Conservation (phyloP, 2,888 invertebrate genomes). For the Ecliptopera silaceata region DNA sequence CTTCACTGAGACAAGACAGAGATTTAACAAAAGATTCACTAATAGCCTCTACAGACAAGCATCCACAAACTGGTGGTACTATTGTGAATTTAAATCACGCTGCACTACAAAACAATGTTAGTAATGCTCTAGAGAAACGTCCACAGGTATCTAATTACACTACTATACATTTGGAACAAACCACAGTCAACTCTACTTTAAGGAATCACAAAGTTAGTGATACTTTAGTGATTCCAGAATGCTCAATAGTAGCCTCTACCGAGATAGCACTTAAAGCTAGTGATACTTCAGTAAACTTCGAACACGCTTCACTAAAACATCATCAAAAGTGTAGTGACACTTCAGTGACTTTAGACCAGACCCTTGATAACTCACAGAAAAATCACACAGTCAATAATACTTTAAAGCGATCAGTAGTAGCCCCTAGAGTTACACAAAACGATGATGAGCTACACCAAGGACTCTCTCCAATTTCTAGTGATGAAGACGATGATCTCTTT, state of each 20-base stretch:
- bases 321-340: neutral
- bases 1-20: no score
- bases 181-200: no score
- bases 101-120: neutral
- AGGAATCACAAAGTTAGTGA: neutral
- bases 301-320: neutral
- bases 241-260: neutral
- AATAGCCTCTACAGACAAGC: no score
- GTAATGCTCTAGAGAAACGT: no score
- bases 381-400: neutral
- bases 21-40: no score
- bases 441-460: neutral
- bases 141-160: no score
- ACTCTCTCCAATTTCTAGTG: neutral
- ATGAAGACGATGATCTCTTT: neutral
- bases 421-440: no score
- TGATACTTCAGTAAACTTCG: neutral
- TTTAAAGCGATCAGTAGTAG: neutral
- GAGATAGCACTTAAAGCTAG: neutral
- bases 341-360: neutral
- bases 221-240: neutral
- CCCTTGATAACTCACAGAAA: neutral
- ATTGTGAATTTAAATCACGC: neutral
- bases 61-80: neutral
- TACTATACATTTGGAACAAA: no score